phyloP scores from a whole-genome alignment of 2,797 vertebrate genomes.

The Karalla daura region DNA sequence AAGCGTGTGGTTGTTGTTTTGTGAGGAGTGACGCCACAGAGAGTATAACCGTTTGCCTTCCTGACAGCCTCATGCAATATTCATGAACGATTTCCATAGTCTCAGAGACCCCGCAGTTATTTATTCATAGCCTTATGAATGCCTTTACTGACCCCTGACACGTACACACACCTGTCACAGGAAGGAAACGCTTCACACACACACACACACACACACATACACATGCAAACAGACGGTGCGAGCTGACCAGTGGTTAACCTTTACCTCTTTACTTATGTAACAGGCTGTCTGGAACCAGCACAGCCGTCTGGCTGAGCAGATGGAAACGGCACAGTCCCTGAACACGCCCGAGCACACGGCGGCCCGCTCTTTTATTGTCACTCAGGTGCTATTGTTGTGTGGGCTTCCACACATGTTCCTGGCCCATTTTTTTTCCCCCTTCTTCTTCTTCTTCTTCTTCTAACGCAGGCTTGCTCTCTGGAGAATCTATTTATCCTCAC shows the following conservation, averaged over 20 bases:
- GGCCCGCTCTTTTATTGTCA: background rate
- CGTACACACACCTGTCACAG: constrained; percentile 55
- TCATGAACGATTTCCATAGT: constrained; percentile 60
- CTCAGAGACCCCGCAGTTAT: constrained; percentile 61
- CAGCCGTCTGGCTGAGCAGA: constrained; percentile 27
- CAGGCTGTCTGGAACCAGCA: constrained; percentile 22
- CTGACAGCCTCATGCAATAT: constrained; percentile 66
- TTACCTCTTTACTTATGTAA: constrained; percentile 48
- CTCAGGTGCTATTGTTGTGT: background rate
- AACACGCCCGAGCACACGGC: background rate
- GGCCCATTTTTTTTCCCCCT: background rate
- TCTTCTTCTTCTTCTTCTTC: too few relatives aligned
- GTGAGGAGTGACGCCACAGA: background rate
- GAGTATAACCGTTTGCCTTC: constrained; percentile 28
- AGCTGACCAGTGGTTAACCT: constrained; percentile 59
- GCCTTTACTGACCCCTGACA: constrained; percentile 62
- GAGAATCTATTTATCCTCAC: background rate
- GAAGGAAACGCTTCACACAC: constrained; percentile 33
- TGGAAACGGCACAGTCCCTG: constrained; percentile 13
- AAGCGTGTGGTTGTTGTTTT: constrained; percentile 6
- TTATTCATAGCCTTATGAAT: constrained; percentile 69
- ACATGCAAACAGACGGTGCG: background rate
- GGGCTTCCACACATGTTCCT: background rate
- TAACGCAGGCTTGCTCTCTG: background rate
- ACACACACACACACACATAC: constrained; percentile 5